A percentile compares a stretch with the other conserved stretches of the same genome.
Evolutionary conservation across 1,140 invertebrate species (phyloP).

Genomic region (Ips typographus): DNA sequence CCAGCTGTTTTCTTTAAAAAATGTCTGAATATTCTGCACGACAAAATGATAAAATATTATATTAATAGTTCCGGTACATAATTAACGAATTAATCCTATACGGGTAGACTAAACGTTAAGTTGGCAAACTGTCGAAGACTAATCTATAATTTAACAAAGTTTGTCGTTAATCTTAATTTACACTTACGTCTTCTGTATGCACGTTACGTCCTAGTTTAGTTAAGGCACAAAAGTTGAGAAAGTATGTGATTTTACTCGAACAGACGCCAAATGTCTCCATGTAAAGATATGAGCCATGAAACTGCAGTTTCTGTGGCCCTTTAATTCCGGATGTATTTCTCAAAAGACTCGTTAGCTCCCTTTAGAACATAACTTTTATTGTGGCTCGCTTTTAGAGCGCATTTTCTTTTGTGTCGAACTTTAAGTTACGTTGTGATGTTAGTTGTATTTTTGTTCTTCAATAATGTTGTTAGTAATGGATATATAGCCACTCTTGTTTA

Average conservation of each 20-base stretch:
- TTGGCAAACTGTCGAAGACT: conserved; percentile 8
- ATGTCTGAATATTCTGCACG: no score
- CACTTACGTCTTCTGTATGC: conserved; percentile 24
- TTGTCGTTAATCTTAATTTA: conserved; percentile 28
- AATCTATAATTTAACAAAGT: conserved; percentile 27
- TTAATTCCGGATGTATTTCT: conserved; percentile 32
- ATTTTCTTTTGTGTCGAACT: background rate
- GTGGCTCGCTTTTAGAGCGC: conserved; percentile 20
- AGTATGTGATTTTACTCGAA: conserved; percentile 32
- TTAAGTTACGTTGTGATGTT: no score
- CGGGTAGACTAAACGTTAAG: no score
- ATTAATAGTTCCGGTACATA: no score
- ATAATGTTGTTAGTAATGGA: no score
- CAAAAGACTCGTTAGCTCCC: conserved; percentile 30
- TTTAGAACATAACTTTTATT: conserved; percentile 31
- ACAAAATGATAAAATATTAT: no score
- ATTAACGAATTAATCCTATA: no score
- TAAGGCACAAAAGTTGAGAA: conserved; percentile 29
- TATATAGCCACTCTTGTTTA: no score
- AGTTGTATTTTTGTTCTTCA: no score
- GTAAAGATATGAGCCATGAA: conserved; percentile 32
- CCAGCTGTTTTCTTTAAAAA: no score
- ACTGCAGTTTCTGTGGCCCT: conserved; percentile 29
- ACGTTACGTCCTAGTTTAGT: conserved; percentile 25
- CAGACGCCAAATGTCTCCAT: conserved; percentile 28